Evolutionary conservation across 2,113 vertebrate species (phyloP).

Genomic region (Mus spicilegus): DNA sequence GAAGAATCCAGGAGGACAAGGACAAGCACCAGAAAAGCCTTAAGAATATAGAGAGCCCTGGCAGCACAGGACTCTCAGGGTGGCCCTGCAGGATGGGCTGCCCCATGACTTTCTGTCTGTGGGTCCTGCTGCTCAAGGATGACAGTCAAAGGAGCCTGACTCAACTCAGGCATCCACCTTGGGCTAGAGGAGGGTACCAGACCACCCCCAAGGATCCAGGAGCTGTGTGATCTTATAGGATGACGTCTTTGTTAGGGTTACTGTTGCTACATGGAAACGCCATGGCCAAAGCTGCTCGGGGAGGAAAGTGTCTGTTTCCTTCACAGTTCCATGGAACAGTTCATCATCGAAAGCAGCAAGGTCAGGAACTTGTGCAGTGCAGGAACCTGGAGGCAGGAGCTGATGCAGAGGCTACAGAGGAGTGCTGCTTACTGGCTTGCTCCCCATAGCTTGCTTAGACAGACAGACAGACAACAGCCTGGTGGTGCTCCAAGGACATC

Average conservation of each 20-base stretch:
- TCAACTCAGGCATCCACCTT: background rate
- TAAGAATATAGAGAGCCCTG: background rate
- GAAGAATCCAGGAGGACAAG: background rate
- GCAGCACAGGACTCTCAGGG: accelerated
- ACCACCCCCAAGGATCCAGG: background rate
- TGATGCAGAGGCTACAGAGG: background rate
- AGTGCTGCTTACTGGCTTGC: background rate
- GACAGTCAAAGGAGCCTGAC: background rate
- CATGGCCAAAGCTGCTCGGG: background rate
- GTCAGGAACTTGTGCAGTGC: too few species aligned
- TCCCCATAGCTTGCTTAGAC: background rate
- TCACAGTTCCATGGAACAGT: too few species aligned
- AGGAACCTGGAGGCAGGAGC: background rate
- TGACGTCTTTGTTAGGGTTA: background rate
- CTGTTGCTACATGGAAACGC: background rate
- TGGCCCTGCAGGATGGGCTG: accelerated
- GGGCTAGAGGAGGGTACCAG: background rate
- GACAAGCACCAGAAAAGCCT: background rate
- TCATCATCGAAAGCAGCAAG: too few species aligned
- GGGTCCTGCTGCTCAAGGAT: background rate
- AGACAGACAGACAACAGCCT: background rate
- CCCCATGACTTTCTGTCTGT: background rate
- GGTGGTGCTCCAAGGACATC: background rate
- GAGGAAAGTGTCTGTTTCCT: too few species aligned
- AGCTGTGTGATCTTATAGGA: background rate